Base-by-base conservation (phyloP, 2,113 vertebrate species). In the Paralichthys olivaceus region DNA sequence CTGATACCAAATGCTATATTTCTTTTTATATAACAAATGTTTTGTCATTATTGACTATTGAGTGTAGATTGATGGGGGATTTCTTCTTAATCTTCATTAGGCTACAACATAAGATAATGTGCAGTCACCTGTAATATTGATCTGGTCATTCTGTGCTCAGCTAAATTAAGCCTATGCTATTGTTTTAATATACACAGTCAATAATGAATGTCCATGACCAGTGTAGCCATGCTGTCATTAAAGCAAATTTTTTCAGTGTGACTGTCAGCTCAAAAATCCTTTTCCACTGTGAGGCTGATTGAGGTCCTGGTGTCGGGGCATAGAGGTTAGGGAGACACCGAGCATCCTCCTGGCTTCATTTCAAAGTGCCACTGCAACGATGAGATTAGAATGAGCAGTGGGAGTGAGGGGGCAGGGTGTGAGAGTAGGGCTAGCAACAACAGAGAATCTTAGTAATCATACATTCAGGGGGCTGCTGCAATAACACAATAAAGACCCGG, bases 331-430 rank as follows among this genome's bases (percentile, higher is more conserved):
- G 59, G 47, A 87, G 57, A 89, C 85, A 81, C 81, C 75, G 76
- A 43, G 69, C 75, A 77, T 85, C 75, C 87, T 83, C 80, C 75
- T 83, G 85, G 90, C 88, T 93, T 93, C 91, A 93, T 91, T 90
- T 85, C 79, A 83, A 83, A 91, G 86, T 88, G 87, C 83, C 89
- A 82, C 86, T 86, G 89, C 74, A 89, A 80, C 77, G 82, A 85
- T 45, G 88, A 90, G 92, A 93, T 93, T 93, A 93, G 82, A 84
- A 69, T 43, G 73, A 81, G 79, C 75, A 76, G 79, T 14, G 59
- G 56, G 77, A 69, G 67, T 22, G 68, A 45, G 82, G 29, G 79
- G 83, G 77, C 47, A 69, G 80, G 77, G 58, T 51, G 81, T 57
- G 73, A 54, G 72, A 73, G 80, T 43, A 20, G 77, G 80, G 67